phyloP scores from a whole-genome alignment of 2,888 invertebrate species.

The Meloe dianella region DNA sequence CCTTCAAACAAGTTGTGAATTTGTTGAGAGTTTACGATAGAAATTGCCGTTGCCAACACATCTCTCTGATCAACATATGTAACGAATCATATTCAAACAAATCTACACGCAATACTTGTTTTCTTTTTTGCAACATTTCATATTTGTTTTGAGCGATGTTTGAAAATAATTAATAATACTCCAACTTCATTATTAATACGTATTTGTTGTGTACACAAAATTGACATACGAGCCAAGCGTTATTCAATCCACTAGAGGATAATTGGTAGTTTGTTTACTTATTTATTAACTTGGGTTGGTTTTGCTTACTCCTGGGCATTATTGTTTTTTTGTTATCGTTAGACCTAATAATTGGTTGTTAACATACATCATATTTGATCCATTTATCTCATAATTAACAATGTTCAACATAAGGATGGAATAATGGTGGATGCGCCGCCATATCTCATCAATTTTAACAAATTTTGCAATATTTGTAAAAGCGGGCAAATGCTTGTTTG shows the following conservation, averaged over 20 bases:
- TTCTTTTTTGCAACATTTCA: not conserved
- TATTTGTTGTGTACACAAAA: no score
- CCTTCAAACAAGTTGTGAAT: conserved; percentile 24
- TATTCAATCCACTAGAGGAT: not conserved
- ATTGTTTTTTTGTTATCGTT: not conserved
- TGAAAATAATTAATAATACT: not conserved
- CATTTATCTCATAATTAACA: no score
- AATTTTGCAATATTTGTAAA: no score
- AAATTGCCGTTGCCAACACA: not conserved
- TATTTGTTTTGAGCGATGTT: not conserved
- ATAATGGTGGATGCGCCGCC: no score
- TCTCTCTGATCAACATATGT: not conserved
- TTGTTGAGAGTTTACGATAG: conserved; percentile 15
- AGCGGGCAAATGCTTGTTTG: no score
- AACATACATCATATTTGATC: not conserved
- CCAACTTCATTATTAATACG: not conserved
- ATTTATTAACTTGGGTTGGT: not conserved
- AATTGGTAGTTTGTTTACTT: not conserved
- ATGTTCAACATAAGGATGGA: no score
- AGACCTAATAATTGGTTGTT: not conserved
- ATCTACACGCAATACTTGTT: no score
- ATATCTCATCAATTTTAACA: no score
- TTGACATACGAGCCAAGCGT: not conserved
- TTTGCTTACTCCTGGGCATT: not conserved
- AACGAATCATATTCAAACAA: not conserved